phyloP scores from a whole-genome alignment of 1,140 invertebrate species.

The Thaumetopoea pityocampa region DNA sequence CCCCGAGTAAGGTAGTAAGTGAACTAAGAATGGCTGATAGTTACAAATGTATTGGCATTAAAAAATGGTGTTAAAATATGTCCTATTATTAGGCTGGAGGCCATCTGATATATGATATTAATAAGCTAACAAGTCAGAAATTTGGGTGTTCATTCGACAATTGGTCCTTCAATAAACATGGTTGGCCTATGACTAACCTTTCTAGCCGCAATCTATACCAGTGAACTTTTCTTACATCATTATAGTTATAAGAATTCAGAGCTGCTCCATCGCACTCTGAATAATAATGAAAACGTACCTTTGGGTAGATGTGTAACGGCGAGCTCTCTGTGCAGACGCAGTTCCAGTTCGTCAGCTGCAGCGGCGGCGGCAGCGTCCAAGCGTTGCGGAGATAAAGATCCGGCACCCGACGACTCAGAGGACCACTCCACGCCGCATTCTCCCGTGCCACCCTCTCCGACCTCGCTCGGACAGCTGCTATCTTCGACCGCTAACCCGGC shows the following conservation, averaged over 20 bases:
- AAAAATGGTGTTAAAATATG: no score
- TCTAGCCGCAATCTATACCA: no score
- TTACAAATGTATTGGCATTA: no score
- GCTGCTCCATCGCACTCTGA: background rate
- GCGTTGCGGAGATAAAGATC: conserved; percentile 50
- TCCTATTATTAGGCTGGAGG: no score
- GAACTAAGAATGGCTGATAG: no score
- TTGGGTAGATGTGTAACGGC: conserved; percentile 36
- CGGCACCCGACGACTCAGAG: conserved; percentile 38
- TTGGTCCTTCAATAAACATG: no score
- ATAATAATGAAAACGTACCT: conserved; percentile 25
- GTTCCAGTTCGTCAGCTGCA: conserved; percentile 60
- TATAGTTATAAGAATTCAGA: background rate
- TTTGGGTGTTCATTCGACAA: no score
- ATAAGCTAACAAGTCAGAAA: no score
- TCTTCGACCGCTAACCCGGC: conserved; percentile 19
- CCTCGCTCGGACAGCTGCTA: conserved; percentile 21
- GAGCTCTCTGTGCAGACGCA: conserved; percentile 54
- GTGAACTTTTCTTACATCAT: no score
- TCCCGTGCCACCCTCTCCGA: conserved; percentile 22
- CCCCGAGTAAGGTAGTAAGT: no score
- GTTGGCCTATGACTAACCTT: no score
- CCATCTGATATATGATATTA: no score
- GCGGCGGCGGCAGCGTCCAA: conserved; percentile 52
- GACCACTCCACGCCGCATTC: conserved; percentile 33